Evolutionary conservation across 2,797 vertebrate species (phyloP).

Genomic region (Oreochromis grahami): DNA sequence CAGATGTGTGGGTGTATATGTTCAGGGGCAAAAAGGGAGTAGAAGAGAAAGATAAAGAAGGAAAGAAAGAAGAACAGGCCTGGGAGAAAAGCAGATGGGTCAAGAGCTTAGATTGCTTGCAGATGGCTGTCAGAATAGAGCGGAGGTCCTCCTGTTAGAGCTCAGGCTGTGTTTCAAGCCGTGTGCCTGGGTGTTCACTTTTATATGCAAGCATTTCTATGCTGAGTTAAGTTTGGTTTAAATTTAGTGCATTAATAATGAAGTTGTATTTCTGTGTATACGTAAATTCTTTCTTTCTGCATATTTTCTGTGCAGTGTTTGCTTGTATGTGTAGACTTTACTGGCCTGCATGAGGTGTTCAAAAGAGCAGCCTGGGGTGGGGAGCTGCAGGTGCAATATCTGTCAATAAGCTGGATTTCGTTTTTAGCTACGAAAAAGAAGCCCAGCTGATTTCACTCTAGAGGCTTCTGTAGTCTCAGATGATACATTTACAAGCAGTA

Average conservation of each 20-base stretch:
- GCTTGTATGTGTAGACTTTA: not conserved
- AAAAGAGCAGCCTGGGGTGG: not conserved
- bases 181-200: not conserved
- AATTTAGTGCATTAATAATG: not conserved
- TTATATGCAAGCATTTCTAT: not conserved
- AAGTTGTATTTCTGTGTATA: not conserved
- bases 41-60: constrained; percentile 15
- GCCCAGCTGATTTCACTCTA: constrained; percentile 35
- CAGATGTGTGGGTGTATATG: constrained; percentile 22
- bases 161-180: constrained; percentile 3
- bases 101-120: constrained; percentile 72
- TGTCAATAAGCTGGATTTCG: constrained; percentile 4
- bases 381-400: constrained; percentile 53
- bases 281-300: not conserved
- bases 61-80: constrained; percentile 8
- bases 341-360: not conserved
- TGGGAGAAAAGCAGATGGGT: constrained; percentile 58
- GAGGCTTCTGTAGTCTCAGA: constrained; percentile 1
- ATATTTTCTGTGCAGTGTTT: not conserved
- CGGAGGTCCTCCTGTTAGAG: constrained; percentile 32
- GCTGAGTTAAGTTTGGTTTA: not conserved
- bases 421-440: constrained; percentile 18
- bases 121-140: constrained; percentile 67
- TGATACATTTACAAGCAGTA: not conserved
- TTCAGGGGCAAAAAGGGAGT: not conserved